Evolutionary conservation across 2,797 vertebrate genomes (phyloP).

Genomic region (Ptychobarbus kaznakovi): DNA sequence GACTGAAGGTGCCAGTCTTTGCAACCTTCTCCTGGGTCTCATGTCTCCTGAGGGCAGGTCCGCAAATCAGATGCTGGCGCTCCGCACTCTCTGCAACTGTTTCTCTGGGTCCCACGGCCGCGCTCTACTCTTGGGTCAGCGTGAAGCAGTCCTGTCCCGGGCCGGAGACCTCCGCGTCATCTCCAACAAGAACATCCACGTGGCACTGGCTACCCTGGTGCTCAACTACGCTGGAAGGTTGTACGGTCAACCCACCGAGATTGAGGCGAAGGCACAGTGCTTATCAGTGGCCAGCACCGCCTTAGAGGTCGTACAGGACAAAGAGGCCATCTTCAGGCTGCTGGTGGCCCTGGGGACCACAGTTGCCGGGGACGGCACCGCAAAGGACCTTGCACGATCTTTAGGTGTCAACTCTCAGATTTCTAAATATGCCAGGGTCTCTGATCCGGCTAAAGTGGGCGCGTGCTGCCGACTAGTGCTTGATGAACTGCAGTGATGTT

Average conservation of each 20-base stretch:
- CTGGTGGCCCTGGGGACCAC: constrained; percentile 96
- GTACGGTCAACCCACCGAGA: constrained; percentile 82
- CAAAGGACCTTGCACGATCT: constrained; percentile 92
- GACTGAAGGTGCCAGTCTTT: constrained; percentile 88
- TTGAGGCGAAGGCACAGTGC: constrained; percentile 97
- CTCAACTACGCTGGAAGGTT: constrained; percentile 94
- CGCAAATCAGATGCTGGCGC: constrained; percentile 94
- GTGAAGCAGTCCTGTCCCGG: constrained; percentile 87
- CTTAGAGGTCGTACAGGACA: constrained; percentile 94
- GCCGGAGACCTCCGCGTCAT: constrained; percentile 86
- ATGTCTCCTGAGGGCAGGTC: constrained; percentile 88
- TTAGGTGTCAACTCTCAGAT: constrained; percentile 94
- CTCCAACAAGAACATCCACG: constrained; percentile 95
- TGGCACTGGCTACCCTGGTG: constrained; percentile 92
- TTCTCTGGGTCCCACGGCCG: constrained; percentile 86
- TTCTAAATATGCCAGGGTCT: constrained; percentile 88
- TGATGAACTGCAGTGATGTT: constrained; percentile 84
- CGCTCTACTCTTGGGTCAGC: constrained; percentile 89
- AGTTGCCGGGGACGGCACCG: constrained; percentile 87
- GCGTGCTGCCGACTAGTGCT: constrained; percentile 95
- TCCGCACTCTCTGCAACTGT: constrained; percentile 97
- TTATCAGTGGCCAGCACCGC: constrained; percentile 91
- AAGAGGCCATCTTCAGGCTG: constrained; percentile 95
- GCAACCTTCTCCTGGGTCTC: constrained; percentile 88
- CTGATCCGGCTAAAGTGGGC: constrained; percentile 92